Percentiles rank a stretch among this genome's conserved stretches.
Conservation (phyloP, 2,113 vertebrate species). For the Grammomys dolichurus region DNA sequence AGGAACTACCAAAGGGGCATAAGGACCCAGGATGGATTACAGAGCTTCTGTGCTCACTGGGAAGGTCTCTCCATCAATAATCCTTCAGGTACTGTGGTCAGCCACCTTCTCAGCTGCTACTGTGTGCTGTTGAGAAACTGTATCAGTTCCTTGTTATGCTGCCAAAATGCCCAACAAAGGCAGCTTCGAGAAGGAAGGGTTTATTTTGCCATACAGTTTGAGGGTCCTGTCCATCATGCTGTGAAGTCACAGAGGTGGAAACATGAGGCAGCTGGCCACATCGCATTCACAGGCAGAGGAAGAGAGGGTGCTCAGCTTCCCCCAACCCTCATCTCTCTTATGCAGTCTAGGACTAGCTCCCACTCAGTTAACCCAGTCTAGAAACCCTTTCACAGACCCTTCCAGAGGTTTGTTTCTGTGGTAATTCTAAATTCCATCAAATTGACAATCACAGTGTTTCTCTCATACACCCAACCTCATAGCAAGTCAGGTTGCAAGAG, state of each 20-base stretch:
- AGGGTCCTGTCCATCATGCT: background rate
- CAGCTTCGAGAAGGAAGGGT: background rate
- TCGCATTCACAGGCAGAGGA: background rate
- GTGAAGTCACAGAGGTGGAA: background rate
- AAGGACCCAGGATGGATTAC: background rate
- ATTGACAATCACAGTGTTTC: too few relatives aligned
- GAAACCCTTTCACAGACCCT: background rate
- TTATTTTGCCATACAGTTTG: background rate
- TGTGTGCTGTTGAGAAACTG: rapidly evolving
- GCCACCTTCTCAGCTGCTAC: background rate
- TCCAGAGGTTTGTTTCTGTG: background rate
- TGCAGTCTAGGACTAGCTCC: background rate
- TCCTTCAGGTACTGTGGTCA: background rate
- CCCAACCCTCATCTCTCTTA: background rate
- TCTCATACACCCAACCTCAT: background rate
- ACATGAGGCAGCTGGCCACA: background rate
- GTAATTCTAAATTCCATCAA: background rate
- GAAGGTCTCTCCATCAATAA: rapidly evolving
- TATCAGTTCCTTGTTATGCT: background rate
- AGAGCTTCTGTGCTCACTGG: background rate
- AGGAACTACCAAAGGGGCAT: background rate
- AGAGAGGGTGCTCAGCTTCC: background rate
- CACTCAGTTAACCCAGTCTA: too few relatives aligned
- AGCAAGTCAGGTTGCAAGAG: background rate
- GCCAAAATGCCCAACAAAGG: background rate